These are phyloP conservation scores for Bubo scandiacus DNA, from an alignment of 2,113 vertebrate species.

Conservation along the genomic window DNA sequence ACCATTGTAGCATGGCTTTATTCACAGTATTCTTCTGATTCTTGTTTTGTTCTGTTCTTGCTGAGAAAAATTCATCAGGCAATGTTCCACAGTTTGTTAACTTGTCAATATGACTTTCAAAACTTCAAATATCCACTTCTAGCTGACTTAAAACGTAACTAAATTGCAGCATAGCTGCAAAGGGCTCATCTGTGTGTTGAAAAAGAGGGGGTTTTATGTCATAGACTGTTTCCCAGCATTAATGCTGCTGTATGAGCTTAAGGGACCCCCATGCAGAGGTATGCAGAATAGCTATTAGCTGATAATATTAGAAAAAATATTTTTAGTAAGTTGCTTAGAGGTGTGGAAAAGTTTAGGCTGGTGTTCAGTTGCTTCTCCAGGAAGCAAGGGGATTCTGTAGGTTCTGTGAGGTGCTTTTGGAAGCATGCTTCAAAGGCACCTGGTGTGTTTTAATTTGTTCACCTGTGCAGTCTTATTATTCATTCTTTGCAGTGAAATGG, in stretches of 20 bases:
- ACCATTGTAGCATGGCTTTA: not conserved
- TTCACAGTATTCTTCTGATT: not conserved
- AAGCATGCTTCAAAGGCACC: not conserved
- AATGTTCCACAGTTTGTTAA: not conserved
- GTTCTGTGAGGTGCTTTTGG: not conserved
- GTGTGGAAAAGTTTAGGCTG: not conserved
- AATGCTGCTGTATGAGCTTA: not conserved
- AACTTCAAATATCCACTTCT: not conserved
- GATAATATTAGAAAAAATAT: accelerated
- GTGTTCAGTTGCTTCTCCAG: not conserved
- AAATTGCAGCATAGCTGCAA: not conserved
- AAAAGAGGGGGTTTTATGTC: not conserved
- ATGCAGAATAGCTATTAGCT: not conserved
- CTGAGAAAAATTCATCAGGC: not conserved
- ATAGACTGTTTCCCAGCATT: accelerated
- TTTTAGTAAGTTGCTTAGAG: not conserved
- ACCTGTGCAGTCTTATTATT: not conserved
- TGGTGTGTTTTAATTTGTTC: not conserved
- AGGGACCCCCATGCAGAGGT: not conserved
- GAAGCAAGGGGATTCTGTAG: not conserved
- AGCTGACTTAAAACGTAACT: not conserved
- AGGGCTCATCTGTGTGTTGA: not conserved
- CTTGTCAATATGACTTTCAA: not conserved
- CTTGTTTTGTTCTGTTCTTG: not conserved
- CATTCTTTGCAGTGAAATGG: not conserved